Conservation (phyloP, 2,888 invertebrate species). For the Rugalucina vietnamica region DNA sequence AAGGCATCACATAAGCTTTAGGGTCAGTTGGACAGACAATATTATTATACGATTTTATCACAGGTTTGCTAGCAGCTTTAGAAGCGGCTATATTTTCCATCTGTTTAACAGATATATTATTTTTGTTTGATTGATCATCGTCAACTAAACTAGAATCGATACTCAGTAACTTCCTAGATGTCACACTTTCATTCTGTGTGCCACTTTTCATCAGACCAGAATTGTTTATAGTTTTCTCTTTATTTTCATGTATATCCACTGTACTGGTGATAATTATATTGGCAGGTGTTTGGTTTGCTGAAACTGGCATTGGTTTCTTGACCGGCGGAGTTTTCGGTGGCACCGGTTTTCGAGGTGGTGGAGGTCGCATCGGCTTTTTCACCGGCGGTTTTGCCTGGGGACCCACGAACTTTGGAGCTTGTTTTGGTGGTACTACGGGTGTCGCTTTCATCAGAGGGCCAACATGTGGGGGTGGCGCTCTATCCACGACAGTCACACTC, state of each 20-base stretch:
- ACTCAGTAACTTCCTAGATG: no score
- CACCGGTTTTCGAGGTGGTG: neutral
- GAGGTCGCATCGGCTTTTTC: neutral
- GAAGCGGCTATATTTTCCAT: no score
- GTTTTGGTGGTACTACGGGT: no score
- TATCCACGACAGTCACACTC: neutral
- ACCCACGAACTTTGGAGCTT: no score
- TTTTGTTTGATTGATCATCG: neutral
- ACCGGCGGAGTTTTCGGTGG: neutral
- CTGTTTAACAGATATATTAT: no score
- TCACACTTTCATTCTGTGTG: no score
- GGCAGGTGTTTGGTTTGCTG: neutral
- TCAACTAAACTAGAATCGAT: neutral
- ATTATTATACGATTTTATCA: neutral
- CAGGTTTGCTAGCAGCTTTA: no score
- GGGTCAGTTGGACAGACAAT: neutral
- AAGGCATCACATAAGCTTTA: neutral
- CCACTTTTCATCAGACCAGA: no score
- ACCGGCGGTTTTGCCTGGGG: no score
- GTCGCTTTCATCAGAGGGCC: no score
- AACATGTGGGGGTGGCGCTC: neutral
- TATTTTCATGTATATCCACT: neutral
- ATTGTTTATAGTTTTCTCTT: neutral
- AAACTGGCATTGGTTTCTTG: neutral
- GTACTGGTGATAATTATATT: neutral